Evolutionary conservation across 2,888 invertebrate species (phyloP).

Genomic region (Anoplius nigerrimus): DNA sequence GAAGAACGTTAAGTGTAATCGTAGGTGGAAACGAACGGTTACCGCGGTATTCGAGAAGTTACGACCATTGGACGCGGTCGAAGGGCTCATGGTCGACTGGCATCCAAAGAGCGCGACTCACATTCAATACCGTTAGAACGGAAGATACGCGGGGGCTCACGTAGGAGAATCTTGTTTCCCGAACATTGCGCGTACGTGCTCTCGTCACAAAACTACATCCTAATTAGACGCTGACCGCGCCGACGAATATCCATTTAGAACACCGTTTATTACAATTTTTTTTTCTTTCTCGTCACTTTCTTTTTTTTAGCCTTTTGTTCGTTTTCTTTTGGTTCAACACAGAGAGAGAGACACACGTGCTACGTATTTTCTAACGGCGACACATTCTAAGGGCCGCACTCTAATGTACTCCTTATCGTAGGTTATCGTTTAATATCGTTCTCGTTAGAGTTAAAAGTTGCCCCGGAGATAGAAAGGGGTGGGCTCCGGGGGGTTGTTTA

Average conservation of each 20-base stretch:
- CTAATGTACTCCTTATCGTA: neutral
- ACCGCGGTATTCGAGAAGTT: constrained; percentile 7
- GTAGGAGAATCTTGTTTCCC: neutral
- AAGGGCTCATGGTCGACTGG: constrained; percentile 67
- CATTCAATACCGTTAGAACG: constrained; percentile 31
- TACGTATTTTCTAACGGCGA: neutral
- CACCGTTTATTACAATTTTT: constrained; percentile 2
- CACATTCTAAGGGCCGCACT: neutral
- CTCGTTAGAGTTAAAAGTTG: neutral
- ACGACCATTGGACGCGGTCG: constrained; percentile 63
- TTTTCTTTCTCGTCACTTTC: neutral
- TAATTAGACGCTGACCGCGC: no score
- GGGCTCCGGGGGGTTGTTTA: neutral
- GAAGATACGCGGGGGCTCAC: neutral
- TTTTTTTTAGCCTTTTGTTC: neutral
- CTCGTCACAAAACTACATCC: no score
- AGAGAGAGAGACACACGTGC: neutral
- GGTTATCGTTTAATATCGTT: neutral
- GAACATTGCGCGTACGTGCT: constrained; percentile 9
- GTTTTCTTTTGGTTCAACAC: neutral
- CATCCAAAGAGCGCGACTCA: constrained; percentile 57
- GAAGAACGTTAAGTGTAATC: no score
- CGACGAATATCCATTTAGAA: neutral
- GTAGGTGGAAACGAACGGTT: neutral
- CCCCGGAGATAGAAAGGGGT: neutral